A percentile compares a stretch with the other conserved stretches of the same genome.
These are phyloP conservation scores for Dugesia japonica DNA, from an alignment of 2,888 invertebrate species.

Conservation along the genomic window DNA sequence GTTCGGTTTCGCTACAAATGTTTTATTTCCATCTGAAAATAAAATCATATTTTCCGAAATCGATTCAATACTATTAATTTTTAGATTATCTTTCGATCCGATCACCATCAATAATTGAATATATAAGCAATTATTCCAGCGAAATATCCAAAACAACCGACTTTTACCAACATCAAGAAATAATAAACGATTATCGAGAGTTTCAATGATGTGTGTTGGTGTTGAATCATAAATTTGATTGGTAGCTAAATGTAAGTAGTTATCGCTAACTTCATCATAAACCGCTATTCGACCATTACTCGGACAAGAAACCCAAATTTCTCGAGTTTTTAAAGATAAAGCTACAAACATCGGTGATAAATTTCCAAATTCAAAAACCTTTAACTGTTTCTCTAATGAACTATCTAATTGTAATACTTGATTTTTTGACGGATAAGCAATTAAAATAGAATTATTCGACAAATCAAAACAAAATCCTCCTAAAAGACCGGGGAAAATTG, in stretches of 20 bases:
- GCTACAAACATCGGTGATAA: not conserved
- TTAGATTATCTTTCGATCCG: not conserved
- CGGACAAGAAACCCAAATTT: conserved; percentile 4
- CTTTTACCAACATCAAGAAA: conserved; percentile 15
- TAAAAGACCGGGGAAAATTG: not conserved
- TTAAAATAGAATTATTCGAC: not conserved
- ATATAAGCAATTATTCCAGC: conserved; percentile 12
- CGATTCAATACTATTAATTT: not conserved
- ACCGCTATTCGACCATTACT: not conserved
- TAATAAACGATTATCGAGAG: not conserved
- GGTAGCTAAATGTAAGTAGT: conserved; percentile 7
- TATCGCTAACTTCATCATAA: not conserved
- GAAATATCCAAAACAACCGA: not conserved
- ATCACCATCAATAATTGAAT: not conserved
- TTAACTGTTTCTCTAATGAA: not conserved
- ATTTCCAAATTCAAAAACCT: not conserved
- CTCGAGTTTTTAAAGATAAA: not conserved
- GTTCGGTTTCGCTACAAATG: not conserved
- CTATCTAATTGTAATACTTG: not conserved
- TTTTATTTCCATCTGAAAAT: not conserved
- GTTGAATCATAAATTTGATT: not conserved
- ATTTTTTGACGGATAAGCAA: conserved; percentile 1
- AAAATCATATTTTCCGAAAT: not conserved
- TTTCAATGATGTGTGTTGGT: not conserved
- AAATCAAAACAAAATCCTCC: conserved; percentile 9